Evolutionary conservation across 2,888 invertebrate species (phyloP).

Genomic region (Drosophila helvetica): DNA sequence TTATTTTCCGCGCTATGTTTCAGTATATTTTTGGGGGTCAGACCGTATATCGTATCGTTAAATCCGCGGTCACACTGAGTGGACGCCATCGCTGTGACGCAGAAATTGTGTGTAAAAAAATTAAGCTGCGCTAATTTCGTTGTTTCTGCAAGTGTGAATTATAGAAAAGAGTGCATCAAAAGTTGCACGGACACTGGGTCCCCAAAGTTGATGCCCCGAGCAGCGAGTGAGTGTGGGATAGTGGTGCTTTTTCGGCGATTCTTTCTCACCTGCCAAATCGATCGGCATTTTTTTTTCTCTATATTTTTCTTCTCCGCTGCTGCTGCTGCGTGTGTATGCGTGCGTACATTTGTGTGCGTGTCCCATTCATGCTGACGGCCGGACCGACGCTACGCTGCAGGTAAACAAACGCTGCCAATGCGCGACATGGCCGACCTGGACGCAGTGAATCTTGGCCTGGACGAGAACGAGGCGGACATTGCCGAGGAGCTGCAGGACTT

Average conservation of each 20-base stretch:
- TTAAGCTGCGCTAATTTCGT: conserved; percentile 14
- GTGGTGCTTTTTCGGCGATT: conserved; percentile 2
- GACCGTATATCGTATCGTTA: no score
- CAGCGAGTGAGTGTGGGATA: conserved; percentile 52
- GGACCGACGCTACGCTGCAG: conserved; percentile 40
- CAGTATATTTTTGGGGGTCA: no score
- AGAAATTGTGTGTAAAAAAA: conserved; percentile 51
- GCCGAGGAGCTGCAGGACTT: conserved; percentile 92
- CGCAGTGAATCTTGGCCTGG: conserved; percentile 88
- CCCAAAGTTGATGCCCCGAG: conserved; percentile 26
- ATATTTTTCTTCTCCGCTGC: conserved; percentile 65
- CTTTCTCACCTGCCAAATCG: conserved; percentile 60
- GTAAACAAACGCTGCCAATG: conserved; percentile 73
- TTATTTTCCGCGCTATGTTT: no score
- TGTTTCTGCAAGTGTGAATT: neutral
- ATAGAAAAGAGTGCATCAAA: conserved; percentile 12
- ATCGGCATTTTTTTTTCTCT: conserved; percentile 77
- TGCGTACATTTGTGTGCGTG: conserved; percentile 46
- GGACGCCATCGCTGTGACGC: conserved; percentile 68
- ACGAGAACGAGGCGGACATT: conserved; percentile 89
- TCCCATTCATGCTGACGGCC: conserved; percentile 18
- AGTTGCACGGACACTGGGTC: conserved; percentile 30
- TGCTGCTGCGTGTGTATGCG: conserved; percentile 33
- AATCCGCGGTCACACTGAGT: no score
- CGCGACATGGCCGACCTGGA: conserved; percentile 85